Evolutionary conservation across 2,797 vertebrate species (phyloP).

Genomic region (Aldrovandia affinis): DNA sequence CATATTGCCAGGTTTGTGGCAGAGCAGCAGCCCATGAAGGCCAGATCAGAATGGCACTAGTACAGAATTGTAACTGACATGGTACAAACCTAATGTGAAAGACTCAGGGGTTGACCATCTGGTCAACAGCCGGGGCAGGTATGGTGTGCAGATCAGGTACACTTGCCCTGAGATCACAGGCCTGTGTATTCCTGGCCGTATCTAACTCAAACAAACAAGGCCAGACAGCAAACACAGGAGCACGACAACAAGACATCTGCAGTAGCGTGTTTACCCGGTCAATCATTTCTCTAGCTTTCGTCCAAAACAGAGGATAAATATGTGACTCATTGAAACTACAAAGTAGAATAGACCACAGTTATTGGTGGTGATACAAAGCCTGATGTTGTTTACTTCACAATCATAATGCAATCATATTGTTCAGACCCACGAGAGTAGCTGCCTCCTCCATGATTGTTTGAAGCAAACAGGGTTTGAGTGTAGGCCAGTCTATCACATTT

Average conservation of each 20-base stretch:
- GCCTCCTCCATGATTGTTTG: not conserved
- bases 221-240: slow-evolving; percentile 45
- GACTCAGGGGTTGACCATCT: slow-evolving; percentile 4
- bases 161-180: not conserved
- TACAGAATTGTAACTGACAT: not conserved
- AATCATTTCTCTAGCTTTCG: slow-evolving; percentile 29
- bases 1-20: not conserved
- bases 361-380: not conserved
- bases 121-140: not conserved
- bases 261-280: slow-evolving; percentile 45
- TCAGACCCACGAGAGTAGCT: not conserved
- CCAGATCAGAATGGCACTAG: not conserved
- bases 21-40: not conserved
- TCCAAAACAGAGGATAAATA: not conserved
- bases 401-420: not conserved
- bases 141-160: not conserved
- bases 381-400: not conserved
- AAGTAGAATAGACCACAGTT: not conserved
- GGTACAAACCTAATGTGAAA: not conserved
- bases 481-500: not conserved
- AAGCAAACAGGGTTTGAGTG: not conserved
- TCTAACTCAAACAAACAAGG: slow-evolving; percentile 53
- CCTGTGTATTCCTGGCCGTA: slow-evolving; percentile 30
- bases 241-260: slow-evolving; percentile 38
- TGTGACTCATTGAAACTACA: slow-evolving; percentile 1